Evolutionary conservation across 2,888 invertebrate genomes (phyloP), one percentile per base, ranked within the genome.

Genomic region (Plusia festucae): DNA sequence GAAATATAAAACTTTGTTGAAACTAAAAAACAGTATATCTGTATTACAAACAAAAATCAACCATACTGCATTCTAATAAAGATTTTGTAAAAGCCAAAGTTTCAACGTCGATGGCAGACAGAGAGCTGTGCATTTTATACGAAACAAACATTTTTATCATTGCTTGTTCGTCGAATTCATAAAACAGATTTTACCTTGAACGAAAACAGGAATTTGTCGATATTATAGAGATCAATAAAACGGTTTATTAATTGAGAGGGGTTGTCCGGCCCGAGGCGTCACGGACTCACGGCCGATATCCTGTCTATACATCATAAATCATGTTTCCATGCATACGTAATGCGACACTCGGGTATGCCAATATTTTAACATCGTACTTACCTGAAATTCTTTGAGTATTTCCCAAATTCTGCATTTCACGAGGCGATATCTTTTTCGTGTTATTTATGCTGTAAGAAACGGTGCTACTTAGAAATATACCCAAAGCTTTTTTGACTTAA

Each of bases 281-380:
- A 52, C 52, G 52, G 60, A 65, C 66, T 63, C 20, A 52, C 52
- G 52, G 60, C 67, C 66, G 18, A 68, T 63, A 74, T 70, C 32
- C 51, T 16, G 52, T 64, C 65, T 16, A 54, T 66, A 65, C 49
- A 53, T 27, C 56, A 27, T 40, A 20, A 61, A 59, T 60, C 53
- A 63, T 64, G 61, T 63, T 69, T 66, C 65, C 52, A 66, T 76
- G 63, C 61, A 77, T 72, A 72, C 32, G 8, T 52, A 60, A 75
- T 65, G 24, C 57, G 53, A 32, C 27, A 58, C 32, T 63, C 63
- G 49, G 18, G 18, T 49, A 53, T 27, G 40, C 46, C 40, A 58
- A 30, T 60, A 70, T 59, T 70, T 65, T 63, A 69, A 64, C 54
- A 52, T 62, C 44, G 24, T 46, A 71, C 56, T 60, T 66, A 66